These are phyloP conservation scores for Xerus rutilus DNA, from an alignment of 2,797 vertebrate genomes.

Conservation along the genomic window DNA sequence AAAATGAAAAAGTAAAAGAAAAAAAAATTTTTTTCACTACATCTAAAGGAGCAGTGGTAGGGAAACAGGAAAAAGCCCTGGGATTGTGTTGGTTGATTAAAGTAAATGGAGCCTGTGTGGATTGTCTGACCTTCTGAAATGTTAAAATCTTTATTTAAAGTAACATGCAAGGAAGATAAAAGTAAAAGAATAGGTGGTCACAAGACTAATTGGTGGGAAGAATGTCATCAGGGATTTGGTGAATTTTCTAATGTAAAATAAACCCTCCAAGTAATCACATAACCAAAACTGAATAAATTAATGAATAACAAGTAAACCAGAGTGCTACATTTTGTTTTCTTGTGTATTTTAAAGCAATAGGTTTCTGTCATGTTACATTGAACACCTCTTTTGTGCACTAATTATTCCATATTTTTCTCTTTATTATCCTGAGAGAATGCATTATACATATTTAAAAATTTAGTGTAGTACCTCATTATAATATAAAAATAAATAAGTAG, in stretches of 20 bases:
- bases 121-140: slow-evolving; percentile 26
- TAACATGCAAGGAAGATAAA: slow-evolving; percentile 16
- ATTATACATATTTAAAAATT: background rate
- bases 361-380: background rate
- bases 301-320: background rate
- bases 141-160: slow-evolving; percentile 62
- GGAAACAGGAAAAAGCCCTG: background rate
- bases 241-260: slow-evolving; percentile 43
- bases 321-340: background rate
- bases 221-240: slow-evolving; percentile 8
- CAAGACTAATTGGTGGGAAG: slow-evolving; percentile 28
- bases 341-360: background rate
- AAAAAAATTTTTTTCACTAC: background rate
- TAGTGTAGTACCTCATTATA: background rate
- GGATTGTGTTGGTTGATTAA: background rate
- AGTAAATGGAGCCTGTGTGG: background rate
- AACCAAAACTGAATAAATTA: background rate
- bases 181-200: background rate
- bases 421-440: background rate
- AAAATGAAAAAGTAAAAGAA: no score
- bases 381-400: background rate
- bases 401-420: background rate
- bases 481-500: background rate
- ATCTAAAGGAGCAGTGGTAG: background rate
- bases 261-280: background rate